A percentile compares a stretch with the other conserved stretches of the same genome.
These are phyloP conservation scores for Tetraodon nigroviridis DNA, from an alignment of 2,113 vertebrate species.

Conservation along the genomic window DNA sequence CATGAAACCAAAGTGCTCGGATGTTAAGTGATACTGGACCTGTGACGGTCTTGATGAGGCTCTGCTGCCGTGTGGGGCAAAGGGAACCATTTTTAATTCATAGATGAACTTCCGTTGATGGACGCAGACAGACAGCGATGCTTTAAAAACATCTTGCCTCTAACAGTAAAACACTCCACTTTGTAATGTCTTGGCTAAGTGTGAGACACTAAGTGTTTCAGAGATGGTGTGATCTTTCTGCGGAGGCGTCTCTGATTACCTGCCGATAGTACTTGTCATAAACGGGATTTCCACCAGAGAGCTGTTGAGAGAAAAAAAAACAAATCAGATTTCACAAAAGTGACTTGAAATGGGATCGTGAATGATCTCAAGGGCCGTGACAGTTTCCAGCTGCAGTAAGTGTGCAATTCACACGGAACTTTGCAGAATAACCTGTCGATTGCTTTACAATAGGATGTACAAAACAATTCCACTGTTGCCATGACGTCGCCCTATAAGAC, in stretches of 20 bases:
- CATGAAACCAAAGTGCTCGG: constrained; percentile 27
- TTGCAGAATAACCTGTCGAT: constrained; percentile 2
- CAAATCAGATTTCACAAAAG: background rate
- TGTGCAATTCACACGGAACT: background rate
- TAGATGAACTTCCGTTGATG: constrained; percentile 49
- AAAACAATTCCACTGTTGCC: constrained; percentile 4
- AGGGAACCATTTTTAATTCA: constrained; percentile 72
- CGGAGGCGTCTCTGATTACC: constrained; percentile 71
- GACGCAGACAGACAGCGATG: constrained; percentile 15
- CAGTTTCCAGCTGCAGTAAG: constrained; percentile 6
- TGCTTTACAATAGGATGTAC: constrained; percentile 4
- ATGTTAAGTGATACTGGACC: constrained; percentile 25
- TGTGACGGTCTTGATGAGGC: constrained; percentile 35
- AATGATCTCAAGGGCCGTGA: background rate
- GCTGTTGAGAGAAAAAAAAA: constrained; percentile 67
- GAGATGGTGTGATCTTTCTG: too few relatives aligned
- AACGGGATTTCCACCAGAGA: constrained; percentile 94
- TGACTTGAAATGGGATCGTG: background rate
- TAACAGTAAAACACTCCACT: background rate
- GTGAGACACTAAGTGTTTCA: too few relatives aligned
- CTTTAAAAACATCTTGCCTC: too few relatives aligned
- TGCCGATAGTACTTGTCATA: constrained; percentile 98
- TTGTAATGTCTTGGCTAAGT: background rate
- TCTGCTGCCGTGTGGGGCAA: constrained; percentile 33
- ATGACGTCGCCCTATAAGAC: background rate